These are phyloP conservation scores for Metallyticus violacea DNA, from an alignment of 2,888 invertebrate genomes.

Conservation along the genomic window DNA sequence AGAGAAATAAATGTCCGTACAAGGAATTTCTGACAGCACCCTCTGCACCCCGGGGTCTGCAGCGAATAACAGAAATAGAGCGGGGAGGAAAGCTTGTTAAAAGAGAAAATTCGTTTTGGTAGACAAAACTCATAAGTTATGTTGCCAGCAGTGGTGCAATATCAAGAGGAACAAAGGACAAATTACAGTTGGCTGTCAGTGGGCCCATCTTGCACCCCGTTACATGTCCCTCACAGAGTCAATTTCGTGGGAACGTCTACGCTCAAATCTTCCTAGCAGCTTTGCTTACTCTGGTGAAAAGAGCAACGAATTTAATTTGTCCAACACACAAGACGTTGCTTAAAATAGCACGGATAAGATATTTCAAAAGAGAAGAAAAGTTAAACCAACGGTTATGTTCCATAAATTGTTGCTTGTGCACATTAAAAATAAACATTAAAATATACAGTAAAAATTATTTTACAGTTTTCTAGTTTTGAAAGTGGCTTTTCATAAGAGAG, in stretches of 20 bases:
- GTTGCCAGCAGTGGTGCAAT: not conserved
- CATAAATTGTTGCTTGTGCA: too few species aligned
- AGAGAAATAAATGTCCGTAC: slow-evolving; percentile 5
- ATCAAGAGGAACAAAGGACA: not conserved
- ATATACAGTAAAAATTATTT: too few species aligned
- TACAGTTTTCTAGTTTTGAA: too few species aligned
- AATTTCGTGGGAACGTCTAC: not conserved
- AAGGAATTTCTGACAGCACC: slow-evolving; percentile 4
- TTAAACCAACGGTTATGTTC: too few species aligned
- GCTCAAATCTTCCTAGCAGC: not conserved
- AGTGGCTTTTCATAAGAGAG: too few species aligned
- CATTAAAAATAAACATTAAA: too few species aligned
- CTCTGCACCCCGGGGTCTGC: not conserved
- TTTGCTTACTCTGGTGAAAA: too few species aligned
- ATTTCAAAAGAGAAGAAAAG: too few species aligned
- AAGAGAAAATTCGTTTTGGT: slow-evolving; percentile 16
- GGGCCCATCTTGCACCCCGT: not conserved
- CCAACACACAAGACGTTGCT: too few species aligned
- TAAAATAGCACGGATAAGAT: too few species aligned
- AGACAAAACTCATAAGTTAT: slow-evolving; percentile 16
- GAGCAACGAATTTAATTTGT: too few species aligned
- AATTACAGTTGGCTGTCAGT: not conserved
- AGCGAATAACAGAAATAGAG: not conserved
- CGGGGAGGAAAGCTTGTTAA: slow-evolving; percentile 1
- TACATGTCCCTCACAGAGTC: not conserved